phyloP scores from a whole-genome alignment of 2,888 invertebrate species.

The Catocala fraxini region DNA sequence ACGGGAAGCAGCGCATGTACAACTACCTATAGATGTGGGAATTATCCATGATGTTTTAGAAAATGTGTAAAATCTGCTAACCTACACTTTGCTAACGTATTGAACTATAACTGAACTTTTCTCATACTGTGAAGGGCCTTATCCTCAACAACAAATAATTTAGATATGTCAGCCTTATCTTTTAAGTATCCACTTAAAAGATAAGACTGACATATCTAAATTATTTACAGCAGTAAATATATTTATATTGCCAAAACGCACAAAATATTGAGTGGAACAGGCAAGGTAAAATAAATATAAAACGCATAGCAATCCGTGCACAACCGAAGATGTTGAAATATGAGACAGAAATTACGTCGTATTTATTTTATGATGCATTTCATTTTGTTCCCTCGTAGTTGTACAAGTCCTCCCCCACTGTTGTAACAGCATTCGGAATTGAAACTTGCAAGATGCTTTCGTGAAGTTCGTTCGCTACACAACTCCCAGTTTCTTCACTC shows the following conservation, averaged over 20 bases:
- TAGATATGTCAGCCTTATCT: too few species aligned
- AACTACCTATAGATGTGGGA: too few species aligned
- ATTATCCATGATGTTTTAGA: too few species aligned
- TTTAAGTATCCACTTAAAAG: too few species aligned
- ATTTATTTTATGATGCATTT: constrained; percentile 73
- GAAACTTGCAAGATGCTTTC: constrained; percentile 77
- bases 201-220: too few species aligned
- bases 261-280: constrained; percentile 38
- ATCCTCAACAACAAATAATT: too few species aligned
- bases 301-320: constrained; percentile 28
- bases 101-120: too few species aligned
- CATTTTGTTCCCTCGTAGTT: constrained; percentile 64
- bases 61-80: too few species aligned
- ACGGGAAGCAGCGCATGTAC: too few species aligned
- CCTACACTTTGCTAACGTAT: too few species aligned
- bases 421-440: constrained; percentile 73
- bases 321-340: constrained; percentile 48
- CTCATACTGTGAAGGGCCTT: too few species aligned
- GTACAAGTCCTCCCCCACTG: constrained; percentile 52
- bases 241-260: constrained; percentile 15
- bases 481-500: constrained; percentile 77
- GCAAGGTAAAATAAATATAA: constrained; percentile 38
- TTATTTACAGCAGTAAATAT: constrained; percentile 5
- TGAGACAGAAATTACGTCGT: constrained; percentile 50
- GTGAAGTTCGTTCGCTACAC: constrained; percentile 69